A percentile compares a stretch with the other conserved stretches of the same genome.
phyloP scores from a whole-genome alignment of 2,888 invertebrate genomes.

The Gari tellinella region DNA sequence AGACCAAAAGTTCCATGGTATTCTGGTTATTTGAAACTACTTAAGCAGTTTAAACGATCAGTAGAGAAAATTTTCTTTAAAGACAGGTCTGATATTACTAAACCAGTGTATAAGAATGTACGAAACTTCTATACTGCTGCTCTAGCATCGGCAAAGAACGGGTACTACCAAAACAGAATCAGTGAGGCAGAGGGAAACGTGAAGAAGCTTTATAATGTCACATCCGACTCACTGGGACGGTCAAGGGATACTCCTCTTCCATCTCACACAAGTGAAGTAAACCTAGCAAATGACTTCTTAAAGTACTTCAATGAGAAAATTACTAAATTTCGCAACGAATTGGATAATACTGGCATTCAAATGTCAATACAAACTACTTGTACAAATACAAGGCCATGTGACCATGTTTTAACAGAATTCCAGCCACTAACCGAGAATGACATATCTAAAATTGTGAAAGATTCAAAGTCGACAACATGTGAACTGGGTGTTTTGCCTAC shows the following conservation, averaged over 20 bases:
- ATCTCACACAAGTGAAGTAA: slow-evolving; percentile 18
- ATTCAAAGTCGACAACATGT: slow-evolving; percentile 41
- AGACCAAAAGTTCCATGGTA: slow-evolving; percentile 39
- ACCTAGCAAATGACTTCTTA: slow-evolving; percentile 34
- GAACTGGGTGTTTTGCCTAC: slow-evolving; percentile 35
- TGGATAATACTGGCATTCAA: slow-evolving; percentile 21
- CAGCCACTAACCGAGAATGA: slow-evolving; percentile 22
- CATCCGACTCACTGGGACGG: slow-evolving; percentile 23
- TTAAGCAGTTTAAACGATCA: slow-evolving; percentile 30
- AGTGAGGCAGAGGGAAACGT: slow-evolving; percentile 33
- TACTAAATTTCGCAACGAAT: slow-evolving; percentile 18
- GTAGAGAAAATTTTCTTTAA: slow-evolving; percentile 27
- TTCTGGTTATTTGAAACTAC: slow-evolving; percentile 23
- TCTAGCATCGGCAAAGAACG: slow-evolving; percentile 20
- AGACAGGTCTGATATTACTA: slow-evolving; percentile 15
- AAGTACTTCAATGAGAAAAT: slow-evolving; percentile 25
- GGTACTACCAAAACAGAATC: slow-evolving; percentile 25
- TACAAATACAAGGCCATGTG: not conserved
- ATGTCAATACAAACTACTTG: not conserved
- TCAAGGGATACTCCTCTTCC: slow-evolving; percentile 32
- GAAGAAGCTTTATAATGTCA: slow-evolving; percentile 19
- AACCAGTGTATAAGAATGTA: slow-evolving; percentile 22
- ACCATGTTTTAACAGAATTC: slow-evolving; percentile 11
- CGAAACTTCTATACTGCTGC: slow-evolving; percentile 25
- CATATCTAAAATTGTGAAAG: slow-evolving; percentile 21